Evolutionary conservation across 2,797 vertebrate genomes (phyloP).

Genomic region (Hipposideros larvatus): DNA sequence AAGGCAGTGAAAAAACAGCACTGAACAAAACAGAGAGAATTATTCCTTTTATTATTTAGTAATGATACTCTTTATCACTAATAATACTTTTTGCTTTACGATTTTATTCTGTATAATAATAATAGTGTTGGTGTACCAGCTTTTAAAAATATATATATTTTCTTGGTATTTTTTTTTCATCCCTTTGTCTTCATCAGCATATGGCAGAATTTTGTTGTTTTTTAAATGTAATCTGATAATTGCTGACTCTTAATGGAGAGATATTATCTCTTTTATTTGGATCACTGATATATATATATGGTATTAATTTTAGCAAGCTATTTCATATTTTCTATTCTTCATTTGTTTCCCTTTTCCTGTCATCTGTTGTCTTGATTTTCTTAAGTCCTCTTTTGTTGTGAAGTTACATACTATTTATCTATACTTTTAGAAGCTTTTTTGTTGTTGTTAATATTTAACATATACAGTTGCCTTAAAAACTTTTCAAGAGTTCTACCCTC

Average conservation of each 20-base stretch:
- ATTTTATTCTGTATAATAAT: not conserved
- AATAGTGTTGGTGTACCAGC: not conserved
- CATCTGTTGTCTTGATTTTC: not conserved
- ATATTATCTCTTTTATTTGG: slow-evolving; percentile 9
- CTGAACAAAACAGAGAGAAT: not conserved
- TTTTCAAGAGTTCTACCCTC: not conserved
- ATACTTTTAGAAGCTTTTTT: slow-evolving; percentile 1
- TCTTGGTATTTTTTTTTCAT: not conserved
- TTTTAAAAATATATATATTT: not conserved
- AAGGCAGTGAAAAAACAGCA: not conserved
- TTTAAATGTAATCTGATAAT: not conserved
- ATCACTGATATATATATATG: not conserved
- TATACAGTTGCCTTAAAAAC: not conserved
- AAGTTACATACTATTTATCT: not conserved
- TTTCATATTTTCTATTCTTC: slow-evolving; percentile 13
- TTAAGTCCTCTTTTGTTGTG: not conserved
- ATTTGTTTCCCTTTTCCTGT: slow-evolving; percentile 19
- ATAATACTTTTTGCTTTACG: slow-evolving; percentile 2
- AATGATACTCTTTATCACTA: slow-evolving; percentile 15
- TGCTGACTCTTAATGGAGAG: not conserved
- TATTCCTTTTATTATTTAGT: not conserved
- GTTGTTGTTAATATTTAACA: not conserved
- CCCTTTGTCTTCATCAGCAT: not conserved
- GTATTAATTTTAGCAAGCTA: slow-evolving; percentile 7
- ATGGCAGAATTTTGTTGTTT: not conserved